Conservation (phyloP, 2,888 invertebrate genomes). For the Aromia moschata region DNA sequence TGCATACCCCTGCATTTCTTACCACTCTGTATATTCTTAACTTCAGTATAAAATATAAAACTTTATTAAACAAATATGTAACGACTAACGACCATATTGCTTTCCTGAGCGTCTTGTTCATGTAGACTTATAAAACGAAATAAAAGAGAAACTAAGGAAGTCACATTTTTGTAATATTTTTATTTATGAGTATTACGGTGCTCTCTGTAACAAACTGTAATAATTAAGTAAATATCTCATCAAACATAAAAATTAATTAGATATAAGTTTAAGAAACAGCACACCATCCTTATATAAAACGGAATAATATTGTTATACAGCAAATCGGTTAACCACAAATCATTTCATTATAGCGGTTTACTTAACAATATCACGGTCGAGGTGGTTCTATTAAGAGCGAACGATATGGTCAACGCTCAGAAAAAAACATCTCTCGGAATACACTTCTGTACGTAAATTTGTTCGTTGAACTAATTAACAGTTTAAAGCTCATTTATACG, state of each 20-base stretch:
- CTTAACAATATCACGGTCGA: constrained; percentile 44
- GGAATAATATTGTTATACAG: constrained; percentile 29
- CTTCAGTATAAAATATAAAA: no score
- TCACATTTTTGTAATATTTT: neutral
- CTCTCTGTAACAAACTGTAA: constrained; percentile 34
- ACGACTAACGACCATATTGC: no score
- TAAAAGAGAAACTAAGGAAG: constrained; percentile 27
- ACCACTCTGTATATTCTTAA: no score
- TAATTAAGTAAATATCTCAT: constrained; percentile 38
- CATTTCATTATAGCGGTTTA: constrained; percentile 45
- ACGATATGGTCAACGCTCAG: constrained; percentile 34
- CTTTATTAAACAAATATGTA: no score
- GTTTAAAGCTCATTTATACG: constrained; percentile 11
- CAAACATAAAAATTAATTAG: constrained; percentile 36
- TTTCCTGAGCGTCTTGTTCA: no score
- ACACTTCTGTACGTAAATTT: constrained; percentile 7
- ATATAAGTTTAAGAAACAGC: constrained; percentile 28
- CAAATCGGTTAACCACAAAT: constrained; percentile 38
- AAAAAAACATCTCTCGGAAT: constrained; percentile 16
- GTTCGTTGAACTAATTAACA: constrained; percentile 12
- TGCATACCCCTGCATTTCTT: no score
- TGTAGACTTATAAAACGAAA: no score
- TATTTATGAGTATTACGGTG: constrained; percentile 18
- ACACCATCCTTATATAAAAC: constrained; percentile 31
- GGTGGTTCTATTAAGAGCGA: constrained; percentile 37